A percentile compares a stretch with the other conserved stretches of the same genome.
phyloP scores from a whole-genome alignment of 2,113 vertebrate genomes.

The Crotalus viridis region DNA sequence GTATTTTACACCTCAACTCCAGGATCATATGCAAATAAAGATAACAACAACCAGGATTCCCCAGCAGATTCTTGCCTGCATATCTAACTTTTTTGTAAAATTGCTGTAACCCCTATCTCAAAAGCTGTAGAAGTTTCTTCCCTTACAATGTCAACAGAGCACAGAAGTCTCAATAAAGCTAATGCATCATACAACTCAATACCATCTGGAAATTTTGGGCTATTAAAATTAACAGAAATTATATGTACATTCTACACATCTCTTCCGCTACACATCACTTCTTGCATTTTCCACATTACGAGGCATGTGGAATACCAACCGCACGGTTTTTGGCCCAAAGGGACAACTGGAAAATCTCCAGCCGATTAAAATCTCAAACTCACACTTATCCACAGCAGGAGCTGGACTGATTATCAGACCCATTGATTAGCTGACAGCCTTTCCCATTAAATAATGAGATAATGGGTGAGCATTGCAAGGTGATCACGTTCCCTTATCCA shows the following conservation, averaged over 20 bases:
- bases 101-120: background rate
- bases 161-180: background rate
- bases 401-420: background rate
- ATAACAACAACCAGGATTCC: background rate
- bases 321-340: background rate
- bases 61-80: background rate
- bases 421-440: constrained; percentile 3
- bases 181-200: background rate
- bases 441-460: background rate
- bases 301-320: no score
- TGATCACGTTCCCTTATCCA: background rate
- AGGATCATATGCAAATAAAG: background rate
- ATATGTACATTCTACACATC: background rate
- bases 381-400: background rate
- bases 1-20: background rate
- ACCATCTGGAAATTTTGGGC: background rate
- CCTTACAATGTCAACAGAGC: background rate
- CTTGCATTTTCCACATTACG: background rate
- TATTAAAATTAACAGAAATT: background rate
- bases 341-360: background rate
- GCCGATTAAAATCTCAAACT: background rate
- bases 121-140: background rate
- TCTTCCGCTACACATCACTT: background rate
- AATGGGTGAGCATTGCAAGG: background rate
- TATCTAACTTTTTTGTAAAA: background rate